Conservation (phyloP, 2,113 vertebrate species). For the Dissostichus mawsoni region DNA sequence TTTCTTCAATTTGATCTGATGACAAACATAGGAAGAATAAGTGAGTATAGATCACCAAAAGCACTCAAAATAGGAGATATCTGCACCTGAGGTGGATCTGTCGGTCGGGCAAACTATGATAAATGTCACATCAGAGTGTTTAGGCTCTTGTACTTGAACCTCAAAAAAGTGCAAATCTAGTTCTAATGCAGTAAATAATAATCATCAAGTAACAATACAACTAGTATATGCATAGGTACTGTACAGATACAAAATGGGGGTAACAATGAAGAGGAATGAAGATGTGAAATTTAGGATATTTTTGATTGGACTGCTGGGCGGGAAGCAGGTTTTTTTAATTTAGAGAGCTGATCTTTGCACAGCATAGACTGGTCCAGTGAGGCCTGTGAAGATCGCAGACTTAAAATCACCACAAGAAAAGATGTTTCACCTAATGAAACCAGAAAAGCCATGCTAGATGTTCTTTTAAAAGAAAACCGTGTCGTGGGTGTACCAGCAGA, state of each 20-base stretch:
- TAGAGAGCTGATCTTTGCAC: conserved; percentile 74
- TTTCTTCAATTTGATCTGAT: conserved; percentile 29
- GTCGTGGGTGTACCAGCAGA: conserved; percentile 61
- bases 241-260: conserved; percentile 72
- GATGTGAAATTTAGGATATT: conserved; percentile 32
- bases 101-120: conserved; percentile 47
- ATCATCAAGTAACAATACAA: conserved; percentile 72
- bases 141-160: conserved; percentile 68
- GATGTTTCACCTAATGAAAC: conserved; percentile 15
- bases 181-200: conserved; percentile 76
- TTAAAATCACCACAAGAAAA: conserved; percentile 10
- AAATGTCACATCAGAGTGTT: conserved; percentile 61
- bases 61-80: conserved; percentile 51
- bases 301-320: conserved; percentile 36
- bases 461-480: conserved; percentile 34
- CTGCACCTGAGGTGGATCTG: conserved; percentile 69
- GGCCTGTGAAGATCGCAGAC: conserved; percentile 71
- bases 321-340: conserved; percentile 57
- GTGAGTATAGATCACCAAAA: conserved; percentile 54
- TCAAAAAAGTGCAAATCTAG: conserved; percentile 82
- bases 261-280: conserved; percentile 13
- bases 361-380: conserved; percentile 87
- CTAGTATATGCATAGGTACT: conserved; percentile 78
- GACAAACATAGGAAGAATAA: conserved; percentile 42
- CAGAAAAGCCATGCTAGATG: conserved; percentile 35